These are phyloP conservation scores for Bruchidius siliquastri DNA, from an alignment of 2,888 invertebrate species.

Conservation along the genomic window DNA sequence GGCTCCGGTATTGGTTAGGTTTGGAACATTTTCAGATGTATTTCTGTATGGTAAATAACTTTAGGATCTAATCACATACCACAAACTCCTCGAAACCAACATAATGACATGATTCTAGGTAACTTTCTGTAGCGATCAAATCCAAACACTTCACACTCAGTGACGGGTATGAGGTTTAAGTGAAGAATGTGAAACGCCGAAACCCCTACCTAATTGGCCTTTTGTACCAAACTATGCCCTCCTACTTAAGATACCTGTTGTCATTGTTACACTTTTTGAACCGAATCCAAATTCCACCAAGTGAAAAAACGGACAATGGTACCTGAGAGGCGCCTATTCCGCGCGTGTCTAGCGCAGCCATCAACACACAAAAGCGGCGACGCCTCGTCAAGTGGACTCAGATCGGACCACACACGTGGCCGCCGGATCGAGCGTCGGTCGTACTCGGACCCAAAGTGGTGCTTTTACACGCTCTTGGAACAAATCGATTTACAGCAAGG, in stretches of 20 bases:
- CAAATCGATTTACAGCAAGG: background rate
- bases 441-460: background rate
- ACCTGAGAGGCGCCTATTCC: background rate
- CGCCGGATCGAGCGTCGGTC: too few relatives aligned
- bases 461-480: background rate
- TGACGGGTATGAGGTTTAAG: too few relatives aligned
- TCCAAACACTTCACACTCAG: too few relatives aligned
- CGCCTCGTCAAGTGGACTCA: background rate
- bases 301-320: background rate
- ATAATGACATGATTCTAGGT: too few relatives aligned
- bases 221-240: background rate
- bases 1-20: too few relatives aligned
- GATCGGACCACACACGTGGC: background rate
- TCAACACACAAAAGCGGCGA: background rate
- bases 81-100: too few relatives aligned
- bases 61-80: too few relatives aligned
- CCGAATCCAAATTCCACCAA: background rate
- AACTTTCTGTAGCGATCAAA: too few relatives aligned
- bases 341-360: background rate
- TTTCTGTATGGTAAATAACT: too few relatives aligned
- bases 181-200: background rate
- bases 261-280: background rate
- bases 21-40: too few relatives aligned
- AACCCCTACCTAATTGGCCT: background rate
- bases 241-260: background rate